phyloP scores from a whole-genome alignment of 2,888 invertebrate genomes.

The Prostheceraeus crozeri region DNA sequence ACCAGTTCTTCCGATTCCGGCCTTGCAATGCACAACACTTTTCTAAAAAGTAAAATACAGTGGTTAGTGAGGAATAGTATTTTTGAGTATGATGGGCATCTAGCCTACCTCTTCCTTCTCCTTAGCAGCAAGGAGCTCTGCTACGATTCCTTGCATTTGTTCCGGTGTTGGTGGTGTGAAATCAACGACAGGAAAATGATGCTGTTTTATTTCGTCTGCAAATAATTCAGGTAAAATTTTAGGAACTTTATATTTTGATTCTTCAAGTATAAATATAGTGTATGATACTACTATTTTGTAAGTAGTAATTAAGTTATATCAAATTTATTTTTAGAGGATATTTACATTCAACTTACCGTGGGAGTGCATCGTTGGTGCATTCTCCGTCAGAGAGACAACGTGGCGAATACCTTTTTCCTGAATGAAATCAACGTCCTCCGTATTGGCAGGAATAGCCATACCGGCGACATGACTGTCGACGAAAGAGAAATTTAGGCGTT shows the following conservation, averaged over 20 bases:
- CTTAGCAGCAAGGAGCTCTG: background rate
- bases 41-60: no score
- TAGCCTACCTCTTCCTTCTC: no score
- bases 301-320: no score
- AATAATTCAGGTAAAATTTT: no score
- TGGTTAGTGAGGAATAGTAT: no score
- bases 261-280: no score
- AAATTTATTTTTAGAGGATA: no score
- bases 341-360: no score
- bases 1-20: conserved; percentile 13
- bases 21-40: conserved; percentile 2
- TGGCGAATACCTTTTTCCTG: background rate
- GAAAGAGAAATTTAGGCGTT: conserved; percentile 1
- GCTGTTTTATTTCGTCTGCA: background rate
- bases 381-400: background rate
- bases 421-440: background rate
- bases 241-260: no score
- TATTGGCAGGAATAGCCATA: background rate
- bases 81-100: no score
- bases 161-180: background rate
- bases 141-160: background rate
- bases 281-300: no score
- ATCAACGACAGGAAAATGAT: background rate
- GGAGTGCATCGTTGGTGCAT: background rate
- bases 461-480: conserved; percentile 2